phyloP scores from a whole-genome alignment of 2,113 vertebrate species.

The Gymnorhina tibicen region DNA sequence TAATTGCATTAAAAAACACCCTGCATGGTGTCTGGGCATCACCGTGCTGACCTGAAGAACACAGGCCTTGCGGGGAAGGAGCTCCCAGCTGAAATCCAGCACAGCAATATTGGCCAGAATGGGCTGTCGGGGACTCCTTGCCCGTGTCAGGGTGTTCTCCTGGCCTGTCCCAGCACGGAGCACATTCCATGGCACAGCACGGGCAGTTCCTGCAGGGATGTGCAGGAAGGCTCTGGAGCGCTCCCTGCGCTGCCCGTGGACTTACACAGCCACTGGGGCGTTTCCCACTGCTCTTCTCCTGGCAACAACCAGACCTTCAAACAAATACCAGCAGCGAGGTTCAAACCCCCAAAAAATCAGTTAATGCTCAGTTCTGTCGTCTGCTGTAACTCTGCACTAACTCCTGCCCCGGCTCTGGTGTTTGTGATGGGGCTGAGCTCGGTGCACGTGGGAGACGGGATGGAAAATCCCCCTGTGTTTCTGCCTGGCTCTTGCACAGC shows the following conservation, averaged over 20 bases:
- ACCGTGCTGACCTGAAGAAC: rapidly evolving
- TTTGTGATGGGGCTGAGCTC: not conserved
- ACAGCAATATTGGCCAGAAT: rapidly evolving
- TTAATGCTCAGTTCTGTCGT: not conserved
- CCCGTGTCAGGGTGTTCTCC: not conserved
- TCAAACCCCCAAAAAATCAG: not conserved
- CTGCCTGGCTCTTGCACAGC: not conserved
- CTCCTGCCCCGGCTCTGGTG: rapidly evolving
- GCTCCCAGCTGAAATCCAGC: not conserved
- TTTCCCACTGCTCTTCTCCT: not conserved
- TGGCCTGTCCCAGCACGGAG: rapidly evolving
- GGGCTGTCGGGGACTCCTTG: not conserved
- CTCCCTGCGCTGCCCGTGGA: rapidly evolving
- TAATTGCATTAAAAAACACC: rapidly evolving
- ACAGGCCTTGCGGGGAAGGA: rapidly evolving
- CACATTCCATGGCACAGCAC: not conserved
- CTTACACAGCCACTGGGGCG: rapidly evolving
- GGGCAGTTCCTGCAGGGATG: rapidly evolving
- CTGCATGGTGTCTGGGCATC: too few relatives aligned
- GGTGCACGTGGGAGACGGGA: rapidly evolving
- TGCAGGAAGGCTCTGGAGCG: rapidly evolving
- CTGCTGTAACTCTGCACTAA: rapidly evolving
- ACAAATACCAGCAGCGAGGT: not conserved
- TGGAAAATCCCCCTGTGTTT: not conserved
- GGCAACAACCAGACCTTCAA: not conserved